Conservation (phyloP, 2,113 vertebrate species). For the Heliornis fulica region DNA sequence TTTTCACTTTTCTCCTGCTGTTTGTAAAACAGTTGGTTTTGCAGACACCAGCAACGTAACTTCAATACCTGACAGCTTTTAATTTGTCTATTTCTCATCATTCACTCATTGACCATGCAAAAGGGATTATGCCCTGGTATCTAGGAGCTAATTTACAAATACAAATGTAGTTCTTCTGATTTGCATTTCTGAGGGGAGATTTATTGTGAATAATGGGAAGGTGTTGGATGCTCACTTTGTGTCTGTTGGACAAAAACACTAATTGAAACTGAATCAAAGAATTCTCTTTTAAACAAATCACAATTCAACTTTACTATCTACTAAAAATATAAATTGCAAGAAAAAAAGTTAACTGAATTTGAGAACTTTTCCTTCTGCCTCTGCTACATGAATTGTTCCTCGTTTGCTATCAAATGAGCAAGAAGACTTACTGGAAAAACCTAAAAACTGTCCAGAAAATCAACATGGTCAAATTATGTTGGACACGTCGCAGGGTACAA, state of each 20-base stretch:
- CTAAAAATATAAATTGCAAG: not conserved
- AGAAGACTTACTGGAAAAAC: constrained; percentile 1
- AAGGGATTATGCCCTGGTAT: not conserved
- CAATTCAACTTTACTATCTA: not conserved
- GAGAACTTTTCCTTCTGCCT: constrained; percentile 43
- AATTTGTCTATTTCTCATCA: not conserved
- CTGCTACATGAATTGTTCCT: constrained; percentile 35
- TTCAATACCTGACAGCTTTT: not conserved
- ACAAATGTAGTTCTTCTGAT: not conserved
- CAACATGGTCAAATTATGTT: not conserved
- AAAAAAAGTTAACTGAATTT: constrained; percentile 5
- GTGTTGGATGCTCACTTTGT: not conserved
- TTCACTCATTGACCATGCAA: not conserved
- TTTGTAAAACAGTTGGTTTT: not conserved
- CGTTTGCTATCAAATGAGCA: constrained; percentile 30
- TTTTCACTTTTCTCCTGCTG: constrained; percentile 29
- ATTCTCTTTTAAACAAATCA: constrained; percentile 9
- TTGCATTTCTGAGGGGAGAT: not conserved
- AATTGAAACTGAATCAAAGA: not conserved
- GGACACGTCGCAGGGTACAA: not conserved
- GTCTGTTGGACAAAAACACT: not conserved
- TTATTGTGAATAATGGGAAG: not conserved
- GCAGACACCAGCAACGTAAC: not conserved
- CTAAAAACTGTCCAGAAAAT: constrained; percentile 14
- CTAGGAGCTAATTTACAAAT: not conserved